Base-by-base conservation (phyloP, 2,797 vertebrate species). In the Myoxocephalus aenaeus region DNA sequence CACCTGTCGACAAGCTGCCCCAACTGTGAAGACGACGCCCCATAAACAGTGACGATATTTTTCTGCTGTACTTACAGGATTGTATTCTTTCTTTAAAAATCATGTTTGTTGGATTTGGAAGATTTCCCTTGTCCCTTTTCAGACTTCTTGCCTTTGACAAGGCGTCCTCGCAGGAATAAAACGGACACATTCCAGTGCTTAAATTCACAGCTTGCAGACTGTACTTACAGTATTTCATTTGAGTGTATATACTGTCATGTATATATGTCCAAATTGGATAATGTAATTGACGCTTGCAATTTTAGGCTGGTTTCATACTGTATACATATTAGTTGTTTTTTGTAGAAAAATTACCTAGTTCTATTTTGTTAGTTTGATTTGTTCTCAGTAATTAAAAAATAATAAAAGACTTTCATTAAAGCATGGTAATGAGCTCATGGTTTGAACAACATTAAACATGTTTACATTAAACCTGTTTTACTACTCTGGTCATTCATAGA, bases 1-100 rank as follows among this genome's bases (percentile, higher is more conserved):
- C 98, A 0, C 98, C 98, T 0, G 98, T 99, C 57, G 98, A 99
- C 93, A 99, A 99, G 92, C 93, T 99, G 68, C 98, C 98, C 36
- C 98, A 98, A 88, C 96, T 99, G 94, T 99, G 95, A 97, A 89
- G 93, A 96, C 83, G 29, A 59, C 75, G 15, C 69, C 4, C 59
- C 38, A 36, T 12, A 2, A 48, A 36, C 63, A 57, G 65, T 32
- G 70, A 56, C 18, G 22, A 59, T 50, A 15, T 66, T 76, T 81
- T 84, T 87, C 85, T 85, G 87, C 88, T 91, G 85, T 90, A 82
- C 78, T 92, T 83, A 78, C 53, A 81, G 83, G 88, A 84, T 84
- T 82, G 64, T 90, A 61, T 79, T 81, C 51, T 85, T 65, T 80
- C 77, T 76, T n/a, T n/a, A 40, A 15, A 18, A 64, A 69, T 66